Evolutionary conservation across 2,797 vertebrate species (phyloP).

Genomic region (Galagoides demidoff): DNA sequence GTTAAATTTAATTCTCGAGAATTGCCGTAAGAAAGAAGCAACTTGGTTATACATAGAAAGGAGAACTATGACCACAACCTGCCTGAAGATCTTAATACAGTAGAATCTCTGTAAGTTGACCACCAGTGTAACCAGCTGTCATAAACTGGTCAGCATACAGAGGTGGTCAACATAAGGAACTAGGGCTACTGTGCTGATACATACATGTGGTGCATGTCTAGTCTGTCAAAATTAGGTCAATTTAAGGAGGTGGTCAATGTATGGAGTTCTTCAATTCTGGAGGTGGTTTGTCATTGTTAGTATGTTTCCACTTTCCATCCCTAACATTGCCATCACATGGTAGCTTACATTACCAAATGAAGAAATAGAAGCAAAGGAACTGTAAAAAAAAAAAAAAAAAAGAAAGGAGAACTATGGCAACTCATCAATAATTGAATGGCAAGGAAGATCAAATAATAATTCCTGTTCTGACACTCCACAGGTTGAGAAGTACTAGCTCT

Average conservation of each 20-base stretch:
- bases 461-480: not conserved
- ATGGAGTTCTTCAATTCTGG: too few species aligned
- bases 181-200: too few species aligned
- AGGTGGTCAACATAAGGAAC: too few species aligned
- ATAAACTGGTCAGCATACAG: too few species aligned
- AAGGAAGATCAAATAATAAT: not conserved
- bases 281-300: not conserved
- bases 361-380: slow-evolving; percentile 1
- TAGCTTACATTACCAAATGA: not conserved
- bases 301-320: not conserved
- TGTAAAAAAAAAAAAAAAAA: not conserved
- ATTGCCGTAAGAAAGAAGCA: not conserved
- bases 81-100: not conserved
- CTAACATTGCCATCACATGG: not conserved
- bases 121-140: too few species aligned
- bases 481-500: not conserved
- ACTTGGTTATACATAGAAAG: too few species aligned
- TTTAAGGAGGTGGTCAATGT: too few species aligned
- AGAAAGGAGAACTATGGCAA: not conserved
- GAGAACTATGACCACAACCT: too few species aligned
- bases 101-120: too few species aligned
- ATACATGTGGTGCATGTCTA: too few species aligned
- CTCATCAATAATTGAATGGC: not conserved
- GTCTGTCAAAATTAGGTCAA: too few species aligned
- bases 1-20: not conserved